Evolutionary conservation across 2,888 invertebrate genomes (phyloP), one percentile per base, ranked within the genome.

Genomic region (Parnassius smintheus): DNA sequence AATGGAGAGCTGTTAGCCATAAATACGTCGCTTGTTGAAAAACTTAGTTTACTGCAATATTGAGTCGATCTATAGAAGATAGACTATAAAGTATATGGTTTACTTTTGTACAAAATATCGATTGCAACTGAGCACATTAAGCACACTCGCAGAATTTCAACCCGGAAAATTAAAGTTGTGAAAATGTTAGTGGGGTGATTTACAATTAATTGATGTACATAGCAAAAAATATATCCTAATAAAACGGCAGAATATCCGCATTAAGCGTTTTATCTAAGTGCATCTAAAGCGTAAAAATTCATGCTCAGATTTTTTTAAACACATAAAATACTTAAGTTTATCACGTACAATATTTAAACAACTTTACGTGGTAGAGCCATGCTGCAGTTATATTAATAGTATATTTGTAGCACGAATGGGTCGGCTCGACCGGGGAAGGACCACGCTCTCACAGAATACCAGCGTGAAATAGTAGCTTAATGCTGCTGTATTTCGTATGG

Each of bases 261-360:
- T 50, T 62, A 54, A 62, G 58, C 13, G 58, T 54, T 58, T 62
- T 62, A 56, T 51, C 9, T 49, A 42, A 55, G 50, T 51, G 12
- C 50, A 45, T 55, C 44, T 48, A n/a, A 61, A 51, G 51, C 61
- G 61, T 56, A 45, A 61, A 49, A 50, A 50, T 35, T 35, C 35
- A 35, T 35, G 0, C 35, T 35, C 35, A 35, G 0, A 35, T 35
- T 35, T 35, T 35, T 35, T 35, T 35, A 35, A 7, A 35, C 35
- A 7, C 7, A 35, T 7, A 35, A 7, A 35, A 35, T 35, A 35
- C 25, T 25, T 25, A 25, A 3, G 2, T 25, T 25, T 25, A 25
- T 25, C 3, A 25, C 25, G 7, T 25, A 25, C 25, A 25, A 25
- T 25, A 25, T 25, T 25, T 25, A 25, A 25, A 25, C n/a, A n/a